These are phyloP conservation scores for Macquaria australasica DNA, from an alignment of 2,113 vertebrate genomes.

Conservation along the genomic window DNA sequence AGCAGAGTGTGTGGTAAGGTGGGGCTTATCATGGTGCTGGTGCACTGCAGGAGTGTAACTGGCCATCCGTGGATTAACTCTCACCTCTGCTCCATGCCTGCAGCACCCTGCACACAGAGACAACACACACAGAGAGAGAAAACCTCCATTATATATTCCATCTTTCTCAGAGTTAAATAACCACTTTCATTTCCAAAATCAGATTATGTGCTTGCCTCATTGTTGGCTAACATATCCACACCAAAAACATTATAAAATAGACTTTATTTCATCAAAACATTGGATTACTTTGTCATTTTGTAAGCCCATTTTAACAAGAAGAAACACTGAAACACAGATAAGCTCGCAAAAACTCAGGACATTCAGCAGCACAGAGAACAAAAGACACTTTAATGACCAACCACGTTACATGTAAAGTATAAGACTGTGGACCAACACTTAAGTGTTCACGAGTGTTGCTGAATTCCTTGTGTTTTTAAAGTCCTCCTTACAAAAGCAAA, in stretches of 20 bases:
- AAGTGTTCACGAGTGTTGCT: neutral
- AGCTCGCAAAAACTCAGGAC: neutral
- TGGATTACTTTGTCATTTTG: neutral
- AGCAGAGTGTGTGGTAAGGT: slow-evolving; percentile 25
- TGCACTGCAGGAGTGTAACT: slow-evolving; percentile 36
- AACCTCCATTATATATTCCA: neutral
- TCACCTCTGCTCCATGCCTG: slow-evolving; percentile 74
- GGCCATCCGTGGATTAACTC: slow-evolving; percentile 34
- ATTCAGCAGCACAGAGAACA: neutral
- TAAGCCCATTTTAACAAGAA: neutral
- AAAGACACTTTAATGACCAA: neutral
- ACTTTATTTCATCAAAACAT: neutral
- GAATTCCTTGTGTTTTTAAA: neutral
- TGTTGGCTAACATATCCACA: no score
- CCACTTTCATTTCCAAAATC: neutral
- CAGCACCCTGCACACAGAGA: slow-evolving; percentile 43
- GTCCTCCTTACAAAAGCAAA: neutral
- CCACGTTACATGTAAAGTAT: neutral
- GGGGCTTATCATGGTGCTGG: slow-evolving; percentile 50
- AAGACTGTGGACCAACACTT: neutral
- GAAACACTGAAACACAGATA: neutral
- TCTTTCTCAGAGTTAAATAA: neutral
- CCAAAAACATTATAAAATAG: neutral
- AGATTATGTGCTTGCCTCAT: neutral
- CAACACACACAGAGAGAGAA: slow-evolving; percentile 24